phyloP scores from a whole-genome alignment of 1,140 invertebrate genomes.

The Solenopsis fugax region DNA sequence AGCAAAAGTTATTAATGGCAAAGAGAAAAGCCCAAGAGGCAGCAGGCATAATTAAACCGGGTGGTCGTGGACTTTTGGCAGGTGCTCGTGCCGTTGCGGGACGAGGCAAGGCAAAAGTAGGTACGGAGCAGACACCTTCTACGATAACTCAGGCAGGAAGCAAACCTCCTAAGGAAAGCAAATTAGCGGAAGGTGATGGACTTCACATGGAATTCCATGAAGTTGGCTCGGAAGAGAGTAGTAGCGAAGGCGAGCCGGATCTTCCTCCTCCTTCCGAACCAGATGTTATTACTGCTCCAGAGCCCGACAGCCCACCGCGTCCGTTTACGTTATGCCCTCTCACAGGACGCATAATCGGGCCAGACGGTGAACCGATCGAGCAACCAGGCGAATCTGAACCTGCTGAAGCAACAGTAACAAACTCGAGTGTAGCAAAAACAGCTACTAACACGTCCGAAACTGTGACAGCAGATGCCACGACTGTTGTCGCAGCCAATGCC shows the following conservation, averaged over 20 bases:
- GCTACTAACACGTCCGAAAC: constrained; percentile 51
- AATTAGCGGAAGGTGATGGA: constrained; percentile 85
- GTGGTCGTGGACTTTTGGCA: constrained; percentile 75
- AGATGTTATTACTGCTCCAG: constrained; percentile 85
- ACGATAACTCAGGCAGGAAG: constrained; percentile 49
- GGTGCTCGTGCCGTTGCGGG: constrained; percentile 65
- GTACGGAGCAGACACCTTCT: constrained; percentile 52
- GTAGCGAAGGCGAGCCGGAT: constrained; percentile 87
- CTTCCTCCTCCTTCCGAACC: constrained; percentile 88
- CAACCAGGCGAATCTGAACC: constrained; percentile 74
- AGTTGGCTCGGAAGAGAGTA: constrained; percentile 86
- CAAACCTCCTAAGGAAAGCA: constrained; percentile 84
- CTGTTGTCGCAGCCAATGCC: neutral
- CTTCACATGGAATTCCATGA: constrained; percentile 86
- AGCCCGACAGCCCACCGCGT: constrained; percentile 89
- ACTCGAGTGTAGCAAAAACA: constrained; percentile 49
- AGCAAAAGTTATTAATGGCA: constrained; percentile 85
- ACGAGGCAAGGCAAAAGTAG: constrained; percentile 74
- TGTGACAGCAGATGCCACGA: neutral
- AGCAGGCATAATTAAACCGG: constrained; percentile 79
- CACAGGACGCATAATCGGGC: constrained; percentile 90
- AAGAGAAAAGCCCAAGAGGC: constrained; percentile 85
- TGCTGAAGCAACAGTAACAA: constrained; percentile 37
- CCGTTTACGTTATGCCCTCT: constrained; percentile 90
- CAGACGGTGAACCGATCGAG: constrained; percentile 89